Evolutionary conservation across 1,140 invertebrate genomes (phyloP).

Genomic region (Neodiprion virginianus): DNA sequence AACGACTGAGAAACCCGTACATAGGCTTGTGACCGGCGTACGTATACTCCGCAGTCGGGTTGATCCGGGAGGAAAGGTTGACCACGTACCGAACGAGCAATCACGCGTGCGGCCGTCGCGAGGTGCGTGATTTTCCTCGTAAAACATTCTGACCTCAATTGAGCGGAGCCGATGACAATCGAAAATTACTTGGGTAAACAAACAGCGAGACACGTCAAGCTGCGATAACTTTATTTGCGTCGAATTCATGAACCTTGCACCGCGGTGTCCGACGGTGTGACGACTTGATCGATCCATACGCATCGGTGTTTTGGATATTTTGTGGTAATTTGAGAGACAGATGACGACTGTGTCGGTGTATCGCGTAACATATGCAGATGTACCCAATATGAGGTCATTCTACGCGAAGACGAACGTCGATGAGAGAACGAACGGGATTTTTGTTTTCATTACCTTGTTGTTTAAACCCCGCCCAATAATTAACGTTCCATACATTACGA

Average conservation of each 20-base stretch:
- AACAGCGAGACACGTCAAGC: neutral
- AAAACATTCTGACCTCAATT: constrained; percentile 1
- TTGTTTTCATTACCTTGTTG: too few relatives aligned
- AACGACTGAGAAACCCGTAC: neutral
- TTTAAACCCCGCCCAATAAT: too few relatives aligned
- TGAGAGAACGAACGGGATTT: too few relatives aligned
- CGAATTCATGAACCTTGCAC: neutral
- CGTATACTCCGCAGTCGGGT: neutral
- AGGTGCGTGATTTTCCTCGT: constrained; percentile 2
- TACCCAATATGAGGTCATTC: too few relatives aligned
- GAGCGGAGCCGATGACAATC: neutral
- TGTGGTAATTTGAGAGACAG: too few relatives aligned
- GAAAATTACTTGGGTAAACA: neutral
- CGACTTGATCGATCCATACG: too few relatives aligned
- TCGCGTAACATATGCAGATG: too few relatives aligned
- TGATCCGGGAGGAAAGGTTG: constrained; percentile 3
- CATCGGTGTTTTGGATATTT: too few relatives aligned
- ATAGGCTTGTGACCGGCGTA: neutral
- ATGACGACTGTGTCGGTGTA: too few relatives aligned
- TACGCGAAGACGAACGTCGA: too few relatives aligned
- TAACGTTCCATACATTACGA: too few relatives aligned
- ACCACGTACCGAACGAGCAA: neutral
- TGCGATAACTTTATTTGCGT: constrained; percentile 5
- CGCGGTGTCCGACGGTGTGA: neutral
- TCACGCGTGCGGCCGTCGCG: neutral